Evolutionary conservation across 2,888 invertebrate genomes (phyloP).

Genomic region (Allygus modestus): DNA sequence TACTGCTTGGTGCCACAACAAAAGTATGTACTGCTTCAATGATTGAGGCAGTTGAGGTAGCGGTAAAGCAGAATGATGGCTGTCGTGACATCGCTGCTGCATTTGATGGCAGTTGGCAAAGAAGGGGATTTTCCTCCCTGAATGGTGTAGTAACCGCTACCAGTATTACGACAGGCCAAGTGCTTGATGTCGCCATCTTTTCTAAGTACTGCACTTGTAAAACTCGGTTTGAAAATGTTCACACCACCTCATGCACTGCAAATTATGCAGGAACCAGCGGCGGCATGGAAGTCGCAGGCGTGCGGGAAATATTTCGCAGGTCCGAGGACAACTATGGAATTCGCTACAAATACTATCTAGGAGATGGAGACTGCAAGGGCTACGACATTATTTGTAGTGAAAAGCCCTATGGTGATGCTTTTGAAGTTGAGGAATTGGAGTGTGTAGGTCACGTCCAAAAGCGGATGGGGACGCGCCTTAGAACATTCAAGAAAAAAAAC

Average conservation of each 20-base stretch:
- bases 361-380: conserved; percentile 61
- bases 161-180: too few species aligned
- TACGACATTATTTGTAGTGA: conserved; percentile 36
- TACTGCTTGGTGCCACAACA: conserved; percentile 15
- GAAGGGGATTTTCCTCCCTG: conserved; percentile 58
- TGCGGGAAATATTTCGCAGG: conserved; percentile 64
- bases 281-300: too few species aligned
- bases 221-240: conserved; percentile 21
- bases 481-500: conserved; percentile 38
- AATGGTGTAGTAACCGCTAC: conserved; percentile 57
- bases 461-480: neutral
- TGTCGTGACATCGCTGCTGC: conserved; percentile 56
- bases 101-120: conserved; percentile 61
- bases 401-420: conserved; percentile 64
- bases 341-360: conserved; percentile 58
- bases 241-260: neutral
- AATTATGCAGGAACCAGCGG: conserved; percentile 65
- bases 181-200: too few species aligned
- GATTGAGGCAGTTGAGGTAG: conserved; percentile 54
- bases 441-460: conserved; percentile 53
- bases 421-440: conserved; percentile 60
- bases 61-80: conserved; percentile 52
- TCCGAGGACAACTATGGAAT: conserved; percentile 62
- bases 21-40: conserved; percentile 47
- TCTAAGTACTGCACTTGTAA: too few species aligned